These are phyloP conservation scores for Nerophis lumbriciformis DNA, from an alignment of 2,113 vertebrate genomes.

Conservation along the genomic window DNA sequence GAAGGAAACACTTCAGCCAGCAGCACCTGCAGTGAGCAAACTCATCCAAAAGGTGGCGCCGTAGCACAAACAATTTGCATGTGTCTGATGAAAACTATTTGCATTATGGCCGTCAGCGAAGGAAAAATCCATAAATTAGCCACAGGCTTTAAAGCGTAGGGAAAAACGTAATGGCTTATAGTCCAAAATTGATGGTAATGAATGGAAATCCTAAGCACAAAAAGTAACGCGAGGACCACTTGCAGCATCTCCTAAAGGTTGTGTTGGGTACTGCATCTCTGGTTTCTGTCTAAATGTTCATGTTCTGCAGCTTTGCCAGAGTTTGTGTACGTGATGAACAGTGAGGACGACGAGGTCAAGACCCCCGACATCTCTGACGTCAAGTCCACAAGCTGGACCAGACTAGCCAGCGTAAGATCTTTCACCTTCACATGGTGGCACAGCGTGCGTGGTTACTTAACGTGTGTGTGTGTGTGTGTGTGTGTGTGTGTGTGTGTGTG, in stretches of 20 bases:
- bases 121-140: too few species aligned
- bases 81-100: too few species aligned
- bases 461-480: neutral
- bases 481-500: neutral
- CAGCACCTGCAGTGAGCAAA: too few species aligned
- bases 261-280: neutral
- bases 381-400: neutral
- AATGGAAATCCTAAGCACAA: too few species aligned
- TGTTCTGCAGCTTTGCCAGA: conserved; percentile 4
- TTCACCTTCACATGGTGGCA: neutral
- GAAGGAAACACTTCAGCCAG: too few species aligned
- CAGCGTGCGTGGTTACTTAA: neutral
- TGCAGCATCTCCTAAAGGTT: neutral
- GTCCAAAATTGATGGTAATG: too few species aligned
- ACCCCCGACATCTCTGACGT: neutral
- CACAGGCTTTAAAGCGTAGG: too few species aligned
- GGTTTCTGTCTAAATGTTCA: neutral
- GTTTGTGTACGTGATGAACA: neutral
- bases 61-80: too few species aligned
- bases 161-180: too few species aligned
- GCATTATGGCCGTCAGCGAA: too few species aligned
- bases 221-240: too few species aligned
- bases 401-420: neutral
- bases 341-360: conserved; percentile 11
- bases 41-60: too few species aligned